A percentile compares a stretch with the other conserved stretches of the same genome.
phyloP scores from a whole-genome alignment of 2,888 invertebrate genomes.

The Linnaemya vulpina region DNA sequence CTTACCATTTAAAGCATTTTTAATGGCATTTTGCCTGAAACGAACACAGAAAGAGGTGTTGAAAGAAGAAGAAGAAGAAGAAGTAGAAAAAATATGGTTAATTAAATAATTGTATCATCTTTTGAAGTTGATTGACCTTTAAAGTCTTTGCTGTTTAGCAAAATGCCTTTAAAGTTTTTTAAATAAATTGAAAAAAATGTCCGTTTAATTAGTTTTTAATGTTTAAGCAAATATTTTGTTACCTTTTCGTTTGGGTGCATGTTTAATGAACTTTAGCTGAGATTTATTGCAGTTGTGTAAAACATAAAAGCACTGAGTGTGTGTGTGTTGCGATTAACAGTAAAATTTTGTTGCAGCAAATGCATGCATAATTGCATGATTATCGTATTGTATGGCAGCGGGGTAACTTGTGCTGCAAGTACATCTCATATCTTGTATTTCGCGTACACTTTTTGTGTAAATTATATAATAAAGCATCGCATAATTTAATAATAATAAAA shows the following conservation, averaged over 20 bases:
- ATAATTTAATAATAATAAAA: not conserved
- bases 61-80: not conserved
- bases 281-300: not conserved
- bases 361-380: constrained; percentile 35
- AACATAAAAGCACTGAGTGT: not conserved
- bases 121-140: constrained; percentile 56
- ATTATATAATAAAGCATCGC: constrained; percentile 34
- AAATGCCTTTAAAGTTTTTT: not conserved
- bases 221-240: not conserved
- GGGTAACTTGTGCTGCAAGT: not conserved
- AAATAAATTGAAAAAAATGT: not conserved
- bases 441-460: not conserved
- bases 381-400: constrained; percentile 5
- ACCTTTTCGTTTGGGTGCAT: not conserved
- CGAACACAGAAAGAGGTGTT: constrained; percentile 15
- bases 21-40: constrained; percentile 53
- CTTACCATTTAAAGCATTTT: constrained; percentile 46
- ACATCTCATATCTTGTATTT: not conserved
- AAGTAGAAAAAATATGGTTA: not conserved
- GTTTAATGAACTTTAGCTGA: constrained; percentile 9
- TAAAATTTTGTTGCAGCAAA: constrained; percentile 22
- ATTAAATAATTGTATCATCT: constrained; percentile 51
- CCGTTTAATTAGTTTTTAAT: constrained; percentile 40
- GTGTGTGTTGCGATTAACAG: not conserved
- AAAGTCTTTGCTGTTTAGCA: constrained; percentile 1